Evolutionary conservation across 1,140 invertebrate species (phyloP).

Genomic region (Drosophila obscura): DNA sequence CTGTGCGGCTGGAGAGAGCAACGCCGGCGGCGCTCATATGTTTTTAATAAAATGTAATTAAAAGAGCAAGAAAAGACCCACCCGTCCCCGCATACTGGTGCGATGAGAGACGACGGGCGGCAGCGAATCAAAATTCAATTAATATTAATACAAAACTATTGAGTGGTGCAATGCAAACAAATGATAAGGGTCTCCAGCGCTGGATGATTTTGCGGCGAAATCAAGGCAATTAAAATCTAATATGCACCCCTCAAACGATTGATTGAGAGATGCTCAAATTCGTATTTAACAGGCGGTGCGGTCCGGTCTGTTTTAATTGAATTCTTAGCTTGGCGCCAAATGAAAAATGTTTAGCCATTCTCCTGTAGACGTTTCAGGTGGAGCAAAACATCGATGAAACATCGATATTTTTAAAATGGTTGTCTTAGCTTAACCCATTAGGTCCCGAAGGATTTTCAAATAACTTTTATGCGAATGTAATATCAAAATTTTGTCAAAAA

Average conservation of each 20-base stretch:
- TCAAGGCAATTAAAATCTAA: constrained; percentile 57
- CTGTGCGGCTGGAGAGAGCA: constrained; percentile 1
- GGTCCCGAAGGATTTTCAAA: too few species aligned
- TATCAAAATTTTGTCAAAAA: too few species aligned
- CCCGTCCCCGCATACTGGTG: constrained; percentile 52
- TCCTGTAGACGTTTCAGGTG: neutral
- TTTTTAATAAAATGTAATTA: constrained; percentile 67
- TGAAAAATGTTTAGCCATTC: neutral
- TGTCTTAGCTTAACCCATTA: too few species aligned
- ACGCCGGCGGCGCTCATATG: constrained; percentile 37
- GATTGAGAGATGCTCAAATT: neutral
- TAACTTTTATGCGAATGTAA: too few species aligned
- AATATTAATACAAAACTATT: constrained; percentile 77
- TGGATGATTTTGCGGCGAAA: constrained; percentile 39
- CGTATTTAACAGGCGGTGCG: neutral
- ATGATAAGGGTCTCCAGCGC: constrained; percentile 34
- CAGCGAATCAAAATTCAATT: constrained; percentile 74
- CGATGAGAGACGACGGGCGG: neutral
- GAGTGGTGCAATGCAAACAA: constrained; percentile 49
- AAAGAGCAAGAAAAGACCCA: constrained; percentile 34
- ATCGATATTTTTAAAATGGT: too few species aligned
- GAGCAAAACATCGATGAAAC: too few species aligned
- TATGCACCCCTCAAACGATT: constrained; percentile 6
- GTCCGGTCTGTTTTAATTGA: too few species aligned
- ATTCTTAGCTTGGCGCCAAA: constrained; percentile 7